A percentile compares a stretch with the other conserved stretches of the same genome.
These are phyloP conservation scores for Agrochola lychnidis DNA, from an alignment of 2,888 invertebrate genomes.

Conservation along the genomic window DNA sequence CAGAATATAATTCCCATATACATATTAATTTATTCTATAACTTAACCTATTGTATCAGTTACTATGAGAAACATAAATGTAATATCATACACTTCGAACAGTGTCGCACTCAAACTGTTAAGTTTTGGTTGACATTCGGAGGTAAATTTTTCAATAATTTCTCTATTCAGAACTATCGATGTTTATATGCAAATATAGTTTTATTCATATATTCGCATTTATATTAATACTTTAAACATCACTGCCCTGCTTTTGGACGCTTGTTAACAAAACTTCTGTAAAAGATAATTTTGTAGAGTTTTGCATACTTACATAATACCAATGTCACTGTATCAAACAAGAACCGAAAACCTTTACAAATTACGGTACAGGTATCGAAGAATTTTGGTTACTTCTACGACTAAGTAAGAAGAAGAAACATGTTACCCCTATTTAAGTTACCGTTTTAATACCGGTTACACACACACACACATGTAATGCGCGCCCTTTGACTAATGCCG, in stretches of 20 bases:
- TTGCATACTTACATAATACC: background rate
- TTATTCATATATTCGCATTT: conserved; percentile 3
- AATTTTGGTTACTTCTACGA: no score
- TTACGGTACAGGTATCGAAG: no score
- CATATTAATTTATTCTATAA: background rate
- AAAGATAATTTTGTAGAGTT: background rate
- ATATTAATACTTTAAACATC: conserved; percentile 50
- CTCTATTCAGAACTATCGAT: background rate
- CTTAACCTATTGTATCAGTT: conserved; percentile 12
- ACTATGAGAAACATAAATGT: conserved; percentile 35
- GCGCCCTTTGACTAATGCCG: no score
- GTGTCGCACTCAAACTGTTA: conserved; percentile 12
- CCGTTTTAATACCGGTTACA: no score
- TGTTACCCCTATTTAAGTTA: no score
- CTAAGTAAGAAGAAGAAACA: no score
- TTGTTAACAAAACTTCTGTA: background rate
- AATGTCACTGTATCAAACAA: background rate
- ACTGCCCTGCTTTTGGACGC: conserved; percentile 10
- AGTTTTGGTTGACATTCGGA: conserved; percentile 6
- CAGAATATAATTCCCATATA: conserved; percentile 29
- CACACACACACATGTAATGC: no score
- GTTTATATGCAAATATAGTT: conserved; percentile 13
- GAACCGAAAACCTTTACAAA: no score
- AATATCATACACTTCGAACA: conserved; percentile 36
- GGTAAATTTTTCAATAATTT: background rate